A percentile compares a stretch with the other conserved stretches of the same genome.
phyloP scores from a whole-genome alignment of 2,797 vertebrate species.

The Arrhamphus sclerolepis region DNA sequence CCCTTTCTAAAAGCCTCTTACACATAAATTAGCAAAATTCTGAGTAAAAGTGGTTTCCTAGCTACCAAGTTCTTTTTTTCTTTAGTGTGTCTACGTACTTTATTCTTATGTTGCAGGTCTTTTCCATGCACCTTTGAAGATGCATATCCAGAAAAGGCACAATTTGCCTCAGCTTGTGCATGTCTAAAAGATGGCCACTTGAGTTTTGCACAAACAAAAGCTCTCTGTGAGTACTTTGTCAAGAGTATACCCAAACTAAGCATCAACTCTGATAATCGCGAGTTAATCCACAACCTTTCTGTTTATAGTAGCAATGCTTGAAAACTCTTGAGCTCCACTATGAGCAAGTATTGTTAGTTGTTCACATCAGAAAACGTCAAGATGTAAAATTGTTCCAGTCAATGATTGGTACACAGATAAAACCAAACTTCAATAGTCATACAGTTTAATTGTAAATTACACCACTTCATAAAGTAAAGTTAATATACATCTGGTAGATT shows the following conservation, averaged over 20 bases:
- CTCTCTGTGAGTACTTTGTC: constrained; percentile 6
- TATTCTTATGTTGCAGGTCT: not conserved
- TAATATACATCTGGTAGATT: constrained; percentile 30
- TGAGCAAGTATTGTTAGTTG: not conserved
- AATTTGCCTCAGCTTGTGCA: no score
- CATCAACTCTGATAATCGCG: not conserved
- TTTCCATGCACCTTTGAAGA: constrained; percentile 6
- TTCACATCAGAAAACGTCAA: not conserved
- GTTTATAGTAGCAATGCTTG: not conserved
- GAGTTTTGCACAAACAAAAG: constrained; percentile 25
- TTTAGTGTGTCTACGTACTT: not conserved
- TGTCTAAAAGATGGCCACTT: no score
- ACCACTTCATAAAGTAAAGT: constrained; percentile 6
- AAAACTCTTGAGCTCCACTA: not conserved
- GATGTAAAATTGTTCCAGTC: not conserved
- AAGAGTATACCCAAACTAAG: not conserved
- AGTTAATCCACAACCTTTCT: not conserved
- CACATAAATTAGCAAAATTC: constrained; percentile 63
- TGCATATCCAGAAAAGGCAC: not conserved
- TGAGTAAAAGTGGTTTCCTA: constrained; percentile 30
- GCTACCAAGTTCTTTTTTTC: constrained; percentile 19
- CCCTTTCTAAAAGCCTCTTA: constrained; percentile 62
- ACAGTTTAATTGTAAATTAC: constrained; percentile 32
- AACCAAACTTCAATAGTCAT: not conserved
- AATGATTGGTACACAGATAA: constrained; percentile 3